Percentiles rank a stretch among this genome's conserved stretches.
Evolutionary conservation across 2,888 invertebrate genomes (phyloP).

Genomic region (Platypus cylindrus): DNA sequence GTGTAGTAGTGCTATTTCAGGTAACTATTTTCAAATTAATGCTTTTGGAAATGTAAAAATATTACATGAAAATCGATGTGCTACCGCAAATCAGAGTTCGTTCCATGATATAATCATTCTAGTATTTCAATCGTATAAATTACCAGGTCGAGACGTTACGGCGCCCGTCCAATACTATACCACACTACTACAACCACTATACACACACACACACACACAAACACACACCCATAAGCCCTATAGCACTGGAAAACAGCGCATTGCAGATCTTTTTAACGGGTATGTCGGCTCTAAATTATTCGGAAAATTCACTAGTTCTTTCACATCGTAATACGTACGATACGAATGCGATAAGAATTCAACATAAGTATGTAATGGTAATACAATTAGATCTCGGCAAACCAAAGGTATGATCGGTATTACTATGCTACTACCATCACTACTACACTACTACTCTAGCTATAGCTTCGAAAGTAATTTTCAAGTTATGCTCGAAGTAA

Average conservation of each 20-base stretch:
- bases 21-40: too few species aligned
- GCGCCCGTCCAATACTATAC: conserved; percentile 22
- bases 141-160: conserved; percentile 14
- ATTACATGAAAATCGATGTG: too few species aligned
- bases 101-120: conserved; percentile 10
- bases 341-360: conserved; percentile 25
- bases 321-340: too few species aligned
- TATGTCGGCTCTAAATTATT: conserved; percentile 22
- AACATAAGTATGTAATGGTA: conserved; percentile 14
- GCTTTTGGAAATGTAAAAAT: too few species aligned
- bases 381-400: too few species aligned
- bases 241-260: conserved; percentile 20
- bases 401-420: too few species aligned
- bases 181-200: too few species aligned
- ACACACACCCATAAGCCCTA: conserved; percentile 26
- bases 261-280: conserved; percentile 20
- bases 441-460: background rate
- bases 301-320: conserved; percentile 23
- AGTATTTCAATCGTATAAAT: conserved; percentile 13
- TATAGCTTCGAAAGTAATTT: background rate
- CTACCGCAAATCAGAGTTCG: too few species aligned
- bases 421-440: too few species aligned
- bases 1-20: too few species aligned
- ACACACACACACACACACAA: too few species aligned
- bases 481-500: too few species aligned